Evolutionary conservation across 2,888 invertebrate genomes (phyloP), one percentile per base, ranked within the genome.

Genomic region (Synanthedon myopaeformis): DNA sequence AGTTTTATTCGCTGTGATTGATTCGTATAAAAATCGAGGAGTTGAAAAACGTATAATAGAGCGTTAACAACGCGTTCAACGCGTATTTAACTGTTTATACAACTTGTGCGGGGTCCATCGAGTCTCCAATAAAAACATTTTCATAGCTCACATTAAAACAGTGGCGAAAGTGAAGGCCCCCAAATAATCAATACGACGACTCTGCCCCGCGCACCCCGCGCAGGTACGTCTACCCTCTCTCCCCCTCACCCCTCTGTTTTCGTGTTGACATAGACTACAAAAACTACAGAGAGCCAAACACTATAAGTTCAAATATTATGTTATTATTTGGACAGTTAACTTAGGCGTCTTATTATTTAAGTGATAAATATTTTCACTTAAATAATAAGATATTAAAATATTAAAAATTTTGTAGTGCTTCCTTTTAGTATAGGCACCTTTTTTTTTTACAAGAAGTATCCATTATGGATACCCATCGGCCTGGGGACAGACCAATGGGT

Each of bases 101-200:
- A 68, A 35, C 35, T 51, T 51, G 14, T 28, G 71, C 67, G 68
- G 62, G 66, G 70, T 68, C 71, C 69, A 74, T 72, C 74, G 72
- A 76, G 76, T 72, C 72, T 72, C 76, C 78, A 82, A 83, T 84
- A 84, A 85, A 86, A 86, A 81, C 82, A 81, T 83, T 49, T 84
- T 83, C 82, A 83, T 79, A 75, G 82, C 76, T 69, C 72, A 72
- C 79, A 83, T 85, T 86, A 85, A 84, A 86, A 85, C 84, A 83
- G 78, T 80, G 83, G 82, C 78, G 85, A 85, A 86, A 85, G 85
- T 85, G 84, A 84, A 82, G 82, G 79, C 73, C 73, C 65, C 63
- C 63, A 69, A 76, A 78, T 78, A 78, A 78, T 78, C 78, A 76
- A 78, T 78, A 78, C 76, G 60, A 63, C 67, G 67, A 6, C 35